phyloP scores from a whole-genome alignment of 2,113 vertebrate genomes.

The Synchiropus splendidus region DNA sequence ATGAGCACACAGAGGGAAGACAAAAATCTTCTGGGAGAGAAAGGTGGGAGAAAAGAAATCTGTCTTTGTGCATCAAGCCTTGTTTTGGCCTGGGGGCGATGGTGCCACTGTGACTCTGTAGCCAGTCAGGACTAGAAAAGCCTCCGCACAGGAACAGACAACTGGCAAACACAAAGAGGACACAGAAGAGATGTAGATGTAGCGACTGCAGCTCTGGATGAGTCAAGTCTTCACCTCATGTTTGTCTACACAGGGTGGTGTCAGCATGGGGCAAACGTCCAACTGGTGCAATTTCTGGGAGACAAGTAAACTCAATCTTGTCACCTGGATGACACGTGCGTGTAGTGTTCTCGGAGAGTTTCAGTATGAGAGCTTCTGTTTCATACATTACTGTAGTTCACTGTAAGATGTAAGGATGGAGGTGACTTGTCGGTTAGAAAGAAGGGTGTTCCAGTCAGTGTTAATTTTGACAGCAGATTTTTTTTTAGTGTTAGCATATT shows the following conservation, averaged over 20 bases:
- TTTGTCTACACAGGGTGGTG: conserved; percentile 21
- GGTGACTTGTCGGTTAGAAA: too few relatives aligned
- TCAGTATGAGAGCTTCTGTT: conserved; percentile 31
- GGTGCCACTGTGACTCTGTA: conserved; percentile 47
- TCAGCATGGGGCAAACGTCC: conserved; percentile 31
- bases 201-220: conserved; percentile 35
- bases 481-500: too few relatives aligned
- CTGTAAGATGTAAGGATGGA: too few relatives aligned
- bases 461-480: too few relatives aligned
- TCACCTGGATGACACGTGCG: too few relatives aligned
- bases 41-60: conserved; percentile 21
- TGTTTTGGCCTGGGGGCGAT: conserved; percentile 62
- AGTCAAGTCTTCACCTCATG: conserved; percentile 35
- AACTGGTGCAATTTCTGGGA: too few relatives aligned
- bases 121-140: conserved; percentile 36
- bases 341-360: too few relatives aligned
- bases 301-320: too few relatives aligned
- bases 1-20: conserved; percentile 12
- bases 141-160: conserved; percentile 35
- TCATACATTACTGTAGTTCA: conserved; percentile 21
- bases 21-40: conserved; percentile 16
- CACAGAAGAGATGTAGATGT: conserved; percentile 4
- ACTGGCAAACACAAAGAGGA: conserved; percentile 15
- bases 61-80: conserved; percentile 46
- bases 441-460: too few relatives aligned